phyloP scores from a whole-genome alignment of 2,888 invertebrate genomes.

The Pseudococcus viburni region DNA sequence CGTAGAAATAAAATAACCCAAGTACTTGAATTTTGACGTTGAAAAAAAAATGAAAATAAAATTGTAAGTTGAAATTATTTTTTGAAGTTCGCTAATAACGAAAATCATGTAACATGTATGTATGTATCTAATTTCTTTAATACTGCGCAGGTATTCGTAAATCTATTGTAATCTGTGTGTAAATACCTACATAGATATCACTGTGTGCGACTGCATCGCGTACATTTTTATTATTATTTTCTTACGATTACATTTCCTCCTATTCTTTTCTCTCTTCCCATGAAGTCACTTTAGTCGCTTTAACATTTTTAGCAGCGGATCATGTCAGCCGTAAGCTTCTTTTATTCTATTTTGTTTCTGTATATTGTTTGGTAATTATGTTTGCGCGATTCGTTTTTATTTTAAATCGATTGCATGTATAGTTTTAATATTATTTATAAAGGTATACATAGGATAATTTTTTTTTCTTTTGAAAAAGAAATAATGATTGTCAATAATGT shows the following conservation, averaged over 20 bases:
- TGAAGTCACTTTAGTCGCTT: constrained; percentile 32
- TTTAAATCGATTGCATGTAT: constrained; percentile 54
- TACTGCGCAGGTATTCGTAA: not conserved
- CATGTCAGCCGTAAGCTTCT: constrained; percentile 53
- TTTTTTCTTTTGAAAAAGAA: constrained; percentile 48
- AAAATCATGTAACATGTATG: too few species aligned
- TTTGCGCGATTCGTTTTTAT: constrained; percentile 29
- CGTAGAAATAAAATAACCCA: too few species aligned
- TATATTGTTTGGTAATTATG: constrained; percentile 25
- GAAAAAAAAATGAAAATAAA: too few species aligned
- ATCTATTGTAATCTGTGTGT: not conserved
- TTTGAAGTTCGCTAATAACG: too few species aligned
- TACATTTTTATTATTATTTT: not conserved
- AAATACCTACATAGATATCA: not conserved
- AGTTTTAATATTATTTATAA: constrained; percentile 37
- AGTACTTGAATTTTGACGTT: too few species aligned
- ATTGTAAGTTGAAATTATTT: too few species aligned
- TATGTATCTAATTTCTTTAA: too few species aligned
- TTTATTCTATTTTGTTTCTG: constrained; percentile 35
- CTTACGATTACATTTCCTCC: not conserved
- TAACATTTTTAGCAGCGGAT: constrained; percentile 30
- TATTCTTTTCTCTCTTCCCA: not conserved
- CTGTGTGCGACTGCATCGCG: not conserved
- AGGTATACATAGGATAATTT: not conserved
- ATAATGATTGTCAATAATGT: constrained; percentile 60